phyloP scores from a whole-genome alignment of 2,113 vertebrate species.

The Python bivittatus region DNA sequence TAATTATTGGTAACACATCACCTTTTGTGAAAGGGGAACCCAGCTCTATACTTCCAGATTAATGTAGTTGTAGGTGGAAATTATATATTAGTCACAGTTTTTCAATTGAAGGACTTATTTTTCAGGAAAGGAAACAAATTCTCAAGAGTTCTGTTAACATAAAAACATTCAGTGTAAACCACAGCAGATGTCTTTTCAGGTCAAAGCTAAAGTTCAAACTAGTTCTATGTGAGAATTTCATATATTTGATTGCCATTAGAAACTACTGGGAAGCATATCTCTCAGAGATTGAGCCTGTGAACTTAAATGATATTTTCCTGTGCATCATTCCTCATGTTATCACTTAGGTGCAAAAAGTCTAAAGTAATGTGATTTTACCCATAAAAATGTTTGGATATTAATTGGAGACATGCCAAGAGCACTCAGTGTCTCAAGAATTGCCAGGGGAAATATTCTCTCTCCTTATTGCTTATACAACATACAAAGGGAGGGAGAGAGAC shows the following conservation, averaged over 20 bases:
- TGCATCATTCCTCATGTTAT: conserved; percentile 3
- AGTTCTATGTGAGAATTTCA: background rate
- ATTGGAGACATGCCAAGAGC: background rate
- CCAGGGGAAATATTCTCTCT: conserved; percentile 1
- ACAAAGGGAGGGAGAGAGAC: background rate
- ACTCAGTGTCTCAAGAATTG: background rate
- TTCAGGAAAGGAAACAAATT: conserved; percentile 41
- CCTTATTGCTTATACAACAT: background rate
- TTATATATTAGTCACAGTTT: conserved; percentile 43
- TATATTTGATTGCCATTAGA: background rate
- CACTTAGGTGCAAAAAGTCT: background rate
- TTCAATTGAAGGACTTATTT: conserved; percentile 53
- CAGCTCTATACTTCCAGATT: conserved; percentile 41
- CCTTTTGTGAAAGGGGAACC: conserved; percentile 15
- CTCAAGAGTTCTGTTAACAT: conserved; percentile 43
- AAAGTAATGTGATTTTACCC: background rate
- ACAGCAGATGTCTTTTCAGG: conserved; percentile 22
- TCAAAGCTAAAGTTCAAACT: conserved; percentile 18
- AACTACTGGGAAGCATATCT: background rate
- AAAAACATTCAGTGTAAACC: conserved; percentile 41
- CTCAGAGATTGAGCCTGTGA: conserved; percentile 1
- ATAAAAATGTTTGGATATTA: background rate
- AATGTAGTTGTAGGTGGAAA: conserved; percentile 46
- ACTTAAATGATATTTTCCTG: background rate
- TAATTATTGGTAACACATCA: conserved; percentile 46